These are phyloP conservation scores for Sakesphorus luctuosus DNA, from an alignment of 2,113 vertebrate genomes.

Conservation along the genomic window DNA sequence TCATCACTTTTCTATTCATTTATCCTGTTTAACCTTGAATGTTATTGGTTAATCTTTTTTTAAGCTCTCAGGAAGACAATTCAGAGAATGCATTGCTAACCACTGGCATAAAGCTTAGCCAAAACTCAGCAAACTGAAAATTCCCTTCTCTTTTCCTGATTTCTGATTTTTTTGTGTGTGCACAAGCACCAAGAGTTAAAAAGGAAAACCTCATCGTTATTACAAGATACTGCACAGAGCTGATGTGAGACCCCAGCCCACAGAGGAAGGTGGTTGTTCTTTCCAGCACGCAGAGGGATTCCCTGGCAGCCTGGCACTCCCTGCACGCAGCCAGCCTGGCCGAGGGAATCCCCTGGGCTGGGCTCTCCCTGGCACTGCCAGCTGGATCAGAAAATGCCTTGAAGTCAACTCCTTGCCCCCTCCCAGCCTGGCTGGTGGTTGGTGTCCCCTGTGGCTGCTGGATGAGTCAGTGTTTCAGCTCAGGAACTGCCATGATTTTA, in stretches of 20 bases:
- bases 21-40: constrained; percentile 59
- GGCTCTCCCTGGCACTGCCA: constrained; percentile 47
- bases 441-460: constrained; percentile 8
- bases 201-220: neutral
- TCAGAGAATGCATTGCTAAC: neutral
- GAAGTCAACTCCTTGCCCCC: constrained; percentile 6
- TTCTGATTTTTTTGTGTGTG: neutral
- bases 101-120: neutral
- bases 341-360: constrained; percentile 48
- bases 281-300: neutral
- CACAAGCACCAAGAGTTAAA: neutral
- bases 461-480: constrained; percentile 22
- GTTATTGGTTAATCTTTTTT: constrained; percentile 41
- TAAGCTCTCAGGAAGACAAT: constrained; percentile 22
- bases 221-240: neutral
- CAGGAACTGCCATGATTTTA: constrained; percentile 4
- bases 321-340: neutral
- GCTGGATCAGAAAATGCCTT: constrained; percentile 34
- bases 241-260: neutral
- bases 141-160: neutral
- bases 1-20: constrained; percentile 49
- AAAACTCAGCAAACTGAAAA: neutral
- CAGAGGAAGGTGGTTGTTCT: neutral
- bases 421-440: neutral
- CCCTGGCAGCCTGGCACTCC: constrained; percentile 40